Evolutionary conservation across 2,113 vertebrate species (phyloP).

Genomic region (Takifugu flavidus): DNA sequence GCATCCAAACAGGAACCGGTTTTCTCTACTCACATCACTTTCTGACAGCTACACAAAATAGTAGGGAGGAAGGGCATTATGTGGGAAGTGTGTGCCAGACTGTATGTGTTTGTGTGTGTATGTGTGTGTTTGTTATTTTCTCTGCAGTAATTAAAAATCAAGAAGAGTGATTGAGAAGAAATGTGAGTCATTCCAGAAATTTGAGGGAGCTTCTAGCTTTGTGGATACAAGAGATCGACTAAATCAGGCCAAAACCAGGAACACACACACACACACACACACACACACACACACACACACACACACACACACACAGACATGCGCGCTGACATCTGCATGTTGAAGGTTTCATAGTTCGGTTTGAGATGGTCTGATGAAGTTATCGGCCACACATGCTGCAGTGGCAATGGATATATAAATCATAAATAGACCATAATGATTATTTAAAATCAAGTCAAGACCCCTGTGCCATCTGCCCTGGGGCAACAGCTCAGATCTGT

Average conservation of each 20-base stretch:
- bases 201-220: slow-evolving; percentile 73
- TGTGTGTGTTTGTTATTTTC: no score
- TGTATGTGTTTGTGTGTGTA: no score
- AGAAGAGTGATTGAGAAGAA: slow-evolving; percentile 67
- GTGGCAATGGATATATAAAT: no score
- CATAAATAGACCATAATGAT: no score
- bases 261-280: slow-evolving; percentile 19
- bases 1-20: slow-evolving; percentile 47
- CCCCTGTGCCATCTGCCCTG: no score
- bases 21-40: slow-evolving; percentile 54
- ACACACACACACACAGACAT: slow-evolving; percentile 19
- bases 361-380: no score
- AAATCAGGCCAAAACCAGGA: slow-evolving; percentile 24
- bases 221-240: slow-evolving; percentile 38
- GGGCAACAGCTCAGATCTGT: no score
- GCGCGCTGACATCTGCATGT: neutral
- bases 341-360: no score
- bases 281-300: slow-evolving; percentile 11
- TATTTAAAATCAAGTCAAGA: no score
- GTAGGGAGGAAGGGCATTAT: neutral
- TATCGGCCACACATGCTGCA: no score
- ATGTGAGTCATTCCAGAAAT: slow-evolving; percentile 83
- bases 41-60: slow-evolving; percentile 40
- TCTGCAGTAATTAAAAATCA: slow-evolving; percentile 60
- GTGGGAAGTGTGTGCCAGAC: neutral